Conservation (phyloP, 2,888 invertebrate genomes). For the Hanleya hanleyi region DNA sequence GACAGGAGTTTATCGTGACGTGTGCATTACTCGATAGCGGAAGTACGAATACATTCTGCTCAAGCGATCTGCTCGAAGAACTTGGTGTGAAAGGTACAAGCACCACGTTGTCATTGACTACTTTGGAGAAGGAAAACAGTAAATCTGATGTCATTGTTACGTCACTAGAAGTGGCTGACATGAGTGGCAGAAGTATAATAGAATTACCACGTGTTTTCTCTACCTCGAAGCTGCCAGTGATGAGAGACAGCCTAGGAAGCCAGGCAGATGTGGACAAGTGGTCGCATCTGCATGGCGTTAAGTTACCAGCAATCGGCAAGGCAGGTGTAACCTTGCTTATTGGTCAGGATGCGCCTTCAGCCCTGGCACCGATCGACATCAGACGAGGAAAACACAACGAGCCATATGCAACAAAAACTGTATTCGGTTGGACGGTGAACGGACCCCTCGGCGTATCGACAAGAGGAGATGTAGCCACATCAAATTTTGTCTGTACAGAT, state of each 20-base stretch:
- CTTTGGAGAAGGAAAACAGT: neutral
- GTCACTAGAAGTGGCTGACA: neutral
- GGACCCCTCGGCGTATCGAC: constrained; percentile 19
- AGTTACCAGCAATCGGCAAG: neutral
- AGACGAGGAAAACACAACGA: neutral
- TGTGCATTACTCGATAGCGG: neutral
- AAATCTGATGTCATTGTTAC: neutral
- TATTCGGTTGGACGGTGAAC: constrained; percentile 27
- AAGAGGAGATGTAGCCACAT: neutral
- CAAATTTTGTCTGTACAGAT: constrained; percentile 72
- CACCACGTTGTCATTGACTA: neutral
- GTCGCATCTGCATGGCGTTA: neutral
- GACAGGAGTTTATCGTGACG: neutral
- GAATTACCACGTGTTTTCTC: neutral
- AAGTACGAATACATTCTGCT: neutral
- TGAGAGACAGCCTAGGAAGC: neutral
- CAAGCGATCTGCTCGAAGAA: neutral
- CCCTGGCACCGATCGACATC: neutral
- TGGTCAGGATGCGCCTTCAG: neutral
- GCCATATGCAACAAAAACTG: constrained; percentile 23
- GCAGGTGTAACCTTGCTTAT: neutral
- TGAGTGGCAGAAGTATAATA: neutral
- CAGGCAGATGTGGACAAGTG: neutral
- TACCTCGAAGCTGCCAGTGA: neutral
- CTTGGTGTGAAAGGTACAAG: neutral